Conservation (phyloP, 2,113 vertebrate genomes). For the Bubo bubo region DNA sequence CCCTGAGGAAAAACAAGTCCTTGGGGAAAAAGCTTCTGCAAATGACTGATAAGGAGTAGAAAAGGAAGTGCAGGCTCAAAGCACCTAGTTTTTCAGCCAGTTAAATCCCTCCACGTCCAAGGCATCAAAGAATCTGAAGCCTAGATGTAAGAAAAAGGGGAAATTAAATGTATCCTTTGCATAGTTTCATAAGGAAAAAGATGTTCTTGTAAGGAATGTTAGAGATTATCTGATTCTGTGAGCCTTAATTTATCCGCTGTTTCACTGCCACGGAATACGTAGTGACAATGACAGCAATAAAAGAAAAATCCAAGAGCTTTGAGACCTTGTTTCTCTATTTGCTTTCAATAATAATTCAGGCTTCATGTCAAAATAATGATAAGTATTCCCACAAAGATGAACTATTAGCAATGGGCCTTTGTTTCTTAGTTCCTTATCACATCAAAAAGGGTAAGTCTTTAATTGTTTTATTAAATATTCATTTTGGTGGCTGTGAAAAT, state of each 20-base stretch:
- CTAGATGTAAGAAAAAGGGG: slow-evolving; percentile 25
- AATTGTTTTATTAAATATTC: slow-evolving; percentile 79
- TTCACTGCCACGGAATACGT: slow-evolving; percentile 30
- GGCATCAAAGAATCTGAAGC: neutral
- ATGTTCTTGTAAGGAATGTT: slow-evolving; percentile 53
- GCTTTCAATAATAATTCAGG: slow-evolving; percentile 76
- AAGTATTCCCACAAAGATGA: slow-evolving; percentile 72
- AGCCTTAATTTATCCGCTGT: slow-evolving; percentile 66
- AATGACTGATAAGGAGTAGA: slow-evolving; percentile 55
- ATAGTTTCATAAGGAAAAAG: slow-evolving; percentile 52
- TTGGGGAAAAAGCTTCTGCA: slow-evolving; percentile 38
- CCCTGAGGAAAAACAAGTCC: neutral
- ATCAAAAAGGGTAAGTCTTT: slow-evolving; percentile 73
- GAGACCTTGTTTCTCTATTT: slow-evolving; percentile 73
- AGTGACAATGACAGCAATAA: slow-evolving; percentile 69
- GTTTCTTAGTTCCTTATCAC: slow-evolving; percentile 51
- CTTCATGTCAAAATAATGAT: slow-evolving; percentile 72
- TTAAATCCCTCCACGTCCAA: neutral
- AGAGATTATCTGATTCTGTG: slow-evolving; percentile 43
- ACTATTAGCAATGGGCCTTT: slow-evolving; percentile 71
- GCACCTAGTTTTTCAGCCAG: neutral
- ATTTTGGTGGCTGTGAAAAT: slow-evolving; percentile 72
- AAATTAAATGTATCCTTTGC: slow-evolving; percentile 59
- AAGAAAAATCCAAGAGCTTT: slow-evolving; percentile 59
- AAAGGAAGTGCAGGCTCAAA: slow-evolving; percentile 25